Base-by-base conservation (phyloP, 2,888 invertebrate species). In the Chrysodeixis includens region DNA sequence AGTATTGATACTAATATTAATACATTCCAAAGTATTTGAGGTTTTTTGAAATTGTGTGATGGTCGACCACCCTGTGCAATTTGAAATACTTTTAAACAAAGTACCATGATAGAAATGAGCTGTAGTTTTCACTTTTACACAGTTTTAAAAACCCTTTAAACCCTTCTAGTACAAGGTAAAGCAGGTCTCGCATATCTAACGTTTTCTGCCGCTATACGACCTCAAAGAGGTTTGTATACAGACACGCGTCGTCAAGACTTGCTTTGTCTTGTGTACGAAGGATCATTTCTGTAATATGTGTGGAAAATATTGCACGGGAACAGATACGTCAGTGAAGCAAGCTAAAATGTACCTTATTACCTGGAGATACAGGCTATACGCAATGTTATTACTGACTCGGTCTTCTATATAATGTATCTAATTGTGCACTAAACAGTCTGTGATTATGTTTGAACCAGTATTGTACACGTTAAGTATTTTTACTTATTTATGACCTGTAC, bases 391-490 rank as follows among this genome's bases (percentile, higher is more conserved):
- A 12, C 5, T 6, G n/a, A n/a, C n/a, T 7, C 6, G 40, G 40
- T 35, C 40, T 1, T n/a, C 16, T 46, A 18, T 46, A 20, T 10
- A 20, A 18, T 18, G 46, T 49, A 18, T 49, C 10, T 18, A 49
- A 18, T 16, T 46, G 46, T 62, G 62, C 55, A 73, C 67, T 59
- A 65, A 76, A 69, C 73, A 69, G 70, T 78, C 81, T 84, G 82
- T 85, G 81, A 84, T 85, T 78, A 65, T 69, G 22, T 56, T 69
- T 61, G 20, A 73, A 83, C 78, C 82, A 86, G 83, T 88, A 85
- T 87, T 85, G 64, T 70, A 49, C 18, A 49, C 20, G 60, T 77
- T 65, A 71, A 66, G 66, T 76, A 76, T 63, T 66, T 69, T 57
- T 69, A 75, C 66, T 65, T 72, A 71, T 76, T 66, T 65, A 59